Evolutionary conservation across 2,797 vertebrate genomes (phyloP), one percentile per base, ranked within the genome.

Genomic region (Manis crassicaudata): DNA sequence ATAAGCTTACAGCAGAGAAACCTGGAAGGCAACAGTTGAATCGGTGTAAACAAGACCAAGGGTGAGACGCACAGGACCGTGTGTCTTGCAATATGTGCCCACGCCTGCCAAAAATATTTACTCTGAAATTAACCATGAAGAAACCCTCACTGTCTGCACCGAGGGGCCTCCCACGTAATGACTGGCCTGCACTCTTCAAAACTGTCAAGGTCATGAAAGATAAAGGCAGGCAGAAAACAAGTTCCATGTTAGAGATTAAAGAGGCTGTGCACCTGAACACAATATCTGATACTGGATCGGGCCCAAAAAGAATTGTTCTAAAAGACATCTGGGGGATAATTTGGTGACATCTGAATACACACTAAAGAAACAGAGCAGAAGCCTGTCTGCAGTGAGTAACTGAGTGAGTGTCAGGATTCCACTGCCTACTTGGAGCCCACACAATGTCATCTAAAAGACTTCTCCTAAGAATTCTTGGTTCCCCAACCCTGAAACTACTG

Each of bases 381-480:
- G 13, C 21, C 58, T 79, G 40, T 58, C 90, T 87, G 67, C 35
- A 72, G 18, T 63, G 21, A 80, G 58, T 32, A 86, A 25, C 37
- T 52, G 62, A 79, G 8, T 65, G 7, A n/a, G 5, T 27, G 67
- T 12, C 70, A 84, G 63, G 76, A 83, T 76, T 77, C 32, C 83
- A 25, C 32, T 70, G n/a, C 6, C 35, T 88, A 14, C 52, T 68
- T 76, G 29, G 87, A 54, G 72, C 60, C 77, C 60, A 85, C 29
- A 75, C 17, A 25, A 20, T 40, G 9, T 84, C 72, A 6, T 83
- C 54, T 75, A 62, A 37, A 92, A 82, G 14, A 50, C 8, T 60
- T 29, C 54, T 90, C 85, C 58, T 72, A 27, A 60, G 85, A 94
- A 52, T 58, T 94, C 54, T 58, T 95, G 77, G 75, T 91, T 65